Conservation (phyloP, 2,113 vertebrate genomes). For the Circaetus gallicus region DNA sequence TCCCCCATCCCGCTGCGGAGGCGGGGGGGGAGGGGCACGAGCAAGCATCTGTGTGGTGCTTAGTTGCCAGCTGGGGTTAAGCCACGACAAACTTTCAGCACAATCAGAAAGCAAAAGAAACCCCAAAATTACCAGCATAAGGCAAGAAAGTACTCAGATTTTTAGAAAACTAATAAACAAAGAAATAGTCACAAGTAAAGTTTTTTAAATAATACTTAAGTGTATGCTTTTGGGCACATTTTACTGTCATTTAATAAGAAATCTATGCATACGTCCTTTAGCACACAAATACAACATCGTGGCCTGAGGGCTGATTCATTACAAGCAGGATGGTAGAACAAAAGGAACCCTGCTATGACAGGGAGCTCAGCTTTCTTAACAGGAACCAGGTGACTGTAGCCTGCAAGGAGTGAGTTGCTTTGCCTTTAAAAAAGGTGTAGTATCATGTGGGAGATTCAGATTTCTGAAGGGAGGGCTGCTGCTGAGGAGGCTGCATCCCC, state of each 20-base stretch:
- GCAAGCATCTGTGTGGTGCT: too few relatives aligned
- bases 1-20: too few relatives aligned
- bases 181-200: background rate
- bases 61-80: too few relatives aligned
- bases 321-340: background rate
- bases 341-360: background rate
- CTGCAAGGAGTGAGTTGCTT: accelerated
- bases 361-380: too few relatives aligned
- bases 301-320: accelerated
- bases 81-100: background rate
- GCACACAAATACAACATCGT: background rate
- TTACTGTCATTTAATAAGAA: background rate
- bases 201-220: background rate
- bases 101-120: background rate
- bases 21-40: too few relatives aligned
- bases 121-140: background rate
- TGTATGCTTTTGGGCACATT: accelerated
- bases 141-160: background rate
- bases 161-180: background rate
- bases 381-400: accelerated
- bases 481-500: background rate
- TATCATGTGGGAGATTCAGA: background rate
- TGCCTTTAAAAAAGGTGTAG: background rate
- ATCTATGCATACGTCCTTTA: background rate
- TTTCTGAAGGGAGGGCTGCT: background rate